Conservation (phyloP, 2,888 invertebrate genomes). For the Eristalis pertinax region DNA sequence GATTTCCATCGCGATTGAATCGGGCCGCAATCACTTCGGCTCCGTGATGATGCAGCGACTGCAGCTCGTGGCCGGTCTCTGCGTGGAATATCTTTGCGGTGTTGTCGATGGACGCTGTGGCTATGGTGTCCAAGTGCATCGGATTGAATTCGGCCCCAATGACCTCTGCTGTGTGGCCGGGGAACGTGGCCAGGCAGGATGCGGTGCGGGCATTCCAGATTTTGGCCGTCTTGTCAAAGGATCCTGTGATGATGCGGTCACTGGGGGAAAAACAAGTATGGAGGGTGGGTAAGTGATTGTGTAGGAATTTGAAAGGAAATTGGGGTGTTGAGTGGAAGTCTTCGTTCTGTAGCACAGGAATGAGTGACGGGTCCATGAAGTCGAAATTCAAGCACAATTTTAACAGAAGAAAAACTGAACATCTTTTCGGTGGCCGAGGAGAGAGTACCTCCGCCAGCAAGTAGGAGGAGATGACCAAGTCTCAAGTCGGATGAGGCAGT, state of each 20-base stretch:
- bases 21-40: slow-evolving; percentile 89
- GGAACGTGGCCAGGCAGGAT: slow-evolving; percentile 85
- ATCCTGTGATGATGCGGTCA: slow-evolving; percentile 88
- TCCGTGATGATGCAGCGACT: slow-evolving; percentile 85
- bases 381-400: too few relatives aligned
- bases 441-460: too few relatives aligned
- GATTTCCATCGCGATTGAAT: slow-evolving; percentile 87
- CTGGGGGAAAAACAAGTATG: slow-evolving; percentile 80
- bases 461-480: too few relatives aligned
- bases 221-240: slow-evolving; percentile 90
- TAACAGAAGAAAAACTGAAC: too few relatives aligned
- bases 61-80: slow-evolving; percentile 85
- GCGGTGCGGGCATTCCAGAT: slow-evolving; percentile 88
- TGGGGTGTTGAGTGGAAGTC: too few relatives aligned
- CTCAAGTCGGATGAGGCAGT: too few relatives aligned
- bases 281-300: not conserved
- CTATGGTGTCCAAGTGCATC: slow-evolving; percentile 84
- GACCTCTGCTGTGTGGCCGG: slow-evolving; percentile 89
- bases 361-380: too few relatives aligned
- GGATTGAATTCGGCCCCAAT: slow-evolving; percentile 88
- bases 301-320: not conserved
- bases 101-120: slow-evolving; percentile 90
- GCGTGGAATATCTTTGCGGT: slow-evolving; percentile 88
- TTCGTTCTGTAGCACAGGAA: too few relatives aligned
- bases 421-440: too few relatives aligned